Base-by-base conservation (phyloP, 2,888 invertebrate species). In the Dryadula phaetusa region DNA sequence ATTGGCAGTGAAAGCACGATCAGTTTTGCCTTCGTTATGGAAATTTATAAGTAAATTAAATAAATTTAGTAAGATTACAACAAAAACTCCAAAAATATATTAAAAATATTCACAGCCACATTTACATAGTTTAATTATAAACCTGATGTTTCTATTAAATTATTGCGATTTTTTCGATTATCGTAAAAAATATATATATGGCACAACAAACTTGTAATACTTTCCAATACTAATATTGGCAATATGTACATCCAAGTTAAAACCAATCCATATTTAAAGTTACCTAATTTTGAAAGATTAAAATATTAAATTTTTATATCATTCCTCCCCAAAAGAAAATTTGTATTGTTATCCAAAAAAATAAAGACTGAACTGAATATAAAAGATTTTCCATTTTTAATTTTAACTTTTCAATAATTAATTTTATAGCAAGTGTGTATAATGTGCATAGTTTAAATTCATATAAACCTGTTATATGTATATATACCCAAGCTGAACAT, bases 1-100 rank as follows among this genome's bases (percentile, higher is more conserved):
- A 56, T 63, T 70, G 69, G 67, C 70, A 67, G 66, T 67, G 62
- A 61, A 61, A 60, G 49, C 65, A 62, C 61, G 61, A 71, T 69
- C 69, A 64, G 62, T 71, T 69, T 71, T 66, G 69, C 44, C 66
- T 58, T 58, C 34, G 22, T 25, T 28, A 52, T 46, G 5, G 7
- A 25, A 20, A 7, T n/a, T 1, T 22, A n/a, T n/a, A 25, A 7
- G 14, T 49, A n/a, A 25, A 49, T n/a, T 25, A 3, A 25, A n/a
- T 49, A 8, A n/a, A n/a, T n/a, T n/a, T 49, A 49, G 14, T 6
- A n/a, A 25, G 8, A 49, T 49, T n/a, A 16, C 7, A 49, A 28
- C 25, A 28, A 54, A 34, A 32, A 22, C 14, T 20, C 10, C n/a
- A 22, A n/a, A 22, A 22, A 37, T 40, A n/a, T 3, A 40, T 22